Percentiles rank a stretch among this genome's conserved stretches.
phyloP scores from a whole-genome alignment of 1,140 invertebrate genomes.

The Adoxophyes honmai region DNA sequence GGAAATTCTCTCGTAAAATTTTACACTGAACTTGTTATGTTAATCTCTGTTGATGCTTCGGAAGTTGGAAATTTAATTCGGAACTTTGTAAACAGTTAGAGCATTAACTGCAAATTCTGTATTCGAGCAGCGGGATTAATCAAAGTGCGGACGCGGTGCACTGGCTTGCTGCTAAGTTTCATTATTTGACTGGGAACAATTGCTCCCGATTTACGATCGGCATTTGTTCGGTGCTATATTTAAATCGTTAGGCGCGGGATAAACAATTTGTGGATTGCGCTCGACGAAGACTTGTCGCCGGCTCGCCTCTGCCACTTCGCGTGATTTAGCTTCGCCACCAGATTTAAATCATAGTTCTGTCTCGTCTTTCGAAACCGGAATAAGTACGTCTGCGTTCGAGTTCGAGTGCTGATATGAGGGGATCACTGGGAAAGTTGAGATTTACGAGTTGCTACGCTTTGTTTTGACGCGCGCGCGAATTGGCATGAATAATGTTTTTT shows the following conservation, averaged over 20 bases:
- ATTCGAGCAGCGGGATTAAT: constrained; percentile 45
- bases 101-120: not conserved
- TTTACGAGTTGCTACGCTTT: constrained; percentile 44
- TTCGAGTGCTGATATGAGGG: constrained; percentile 29
- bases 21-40: constrained; percentile 10
- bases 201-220: constrained; percentile 68
- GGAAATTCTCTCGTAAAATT: constrained; percentile 11
- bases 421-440: constrained; percentile 31
- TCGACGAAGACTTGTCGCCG: constrained; percentile 50
- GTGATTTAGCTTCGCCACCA: constrained; percentile 51
- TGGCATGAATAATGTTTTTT: constrained; percentile 7
- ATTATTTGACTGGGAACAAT: constrained; percentile 69
- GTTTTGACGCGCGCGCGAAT: constrained; percentile 22
- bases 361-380: constrained; percentile 41
- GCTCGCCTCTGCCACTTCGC: constrained; percentile 48
- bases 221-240: constrained; percentile 71
- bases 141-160: constrained; percentile 45
- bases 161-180: constrained; percentile 50
- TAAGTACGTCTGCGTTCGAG: constrained; percentile 41
- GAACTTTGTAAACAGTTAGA: not conserved
- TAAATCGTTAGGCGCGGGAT: constrained; percentile 70
- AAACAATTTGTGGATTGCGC: constrained; percentile 70
- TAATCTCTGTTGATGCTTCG: constrained; percentile 2
- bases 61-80: constrained; percentile 3
- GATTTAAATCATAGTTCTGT: constrained; percentile 52